A percentile compares a stretch with the other conserved stretches of the same genome.
Evolutionary conservation across 2,113 vertebrate species (phyloP).

Genomic region (Recurvirostra avosetta): DNA sequence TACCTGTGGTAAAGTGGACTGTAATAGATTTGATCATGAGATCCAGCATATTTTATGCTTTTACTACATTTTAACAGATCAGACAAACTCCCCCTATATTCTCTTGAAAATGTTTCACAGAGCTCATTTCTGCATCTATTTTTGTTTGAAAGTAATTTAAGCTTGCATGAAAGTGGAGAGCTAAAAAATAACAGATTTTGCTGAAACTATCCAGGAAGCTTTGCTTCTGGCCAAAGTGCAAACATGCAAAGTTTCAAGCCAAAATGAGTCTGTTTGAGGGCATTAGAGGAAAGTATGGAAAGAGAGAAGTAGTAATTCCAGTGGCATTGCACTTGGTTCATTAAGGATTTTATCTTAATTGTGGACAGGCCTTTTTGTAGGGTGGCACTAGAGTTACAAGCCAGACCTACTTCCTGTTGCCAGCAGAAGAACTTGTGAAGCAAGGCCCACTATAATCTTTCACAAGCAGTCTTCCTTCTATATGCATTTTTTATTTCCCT

Average conservation of each 20-base stretch:
- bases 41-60: neutral
- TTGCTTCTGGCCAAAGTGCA: neutral
- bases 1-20: neutral
- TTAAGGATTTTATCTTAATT: neutral
- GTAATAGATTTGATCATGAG: neutral
- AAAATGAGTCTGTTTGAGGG: neutral
- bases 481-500: neutral
- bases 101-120: neutral
- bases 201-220: neutral
- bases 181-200: neutral
- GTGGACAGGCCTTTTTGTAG: neutral
- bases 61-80: neutral
- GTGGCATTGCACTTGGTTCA: neutral
- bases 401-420: neutral
- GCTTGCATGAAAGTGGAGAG: neutral
- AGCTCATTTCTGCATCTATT: neutral
- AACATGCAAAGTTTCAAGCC: neutral
- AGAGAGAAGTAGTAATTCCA: neutral
- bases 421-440: neutral
- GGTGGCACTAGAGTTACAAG: neutral
- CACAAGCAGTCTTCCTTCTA: neutral
- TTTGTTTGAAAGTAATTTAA: neutral
- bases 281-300: neutral
- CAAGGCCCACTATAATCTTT: neutral
- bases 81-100: neutral